Conservation (phyloP, 2,113 vertebrate genomes). For the Petaurus breviceps region DNA sequence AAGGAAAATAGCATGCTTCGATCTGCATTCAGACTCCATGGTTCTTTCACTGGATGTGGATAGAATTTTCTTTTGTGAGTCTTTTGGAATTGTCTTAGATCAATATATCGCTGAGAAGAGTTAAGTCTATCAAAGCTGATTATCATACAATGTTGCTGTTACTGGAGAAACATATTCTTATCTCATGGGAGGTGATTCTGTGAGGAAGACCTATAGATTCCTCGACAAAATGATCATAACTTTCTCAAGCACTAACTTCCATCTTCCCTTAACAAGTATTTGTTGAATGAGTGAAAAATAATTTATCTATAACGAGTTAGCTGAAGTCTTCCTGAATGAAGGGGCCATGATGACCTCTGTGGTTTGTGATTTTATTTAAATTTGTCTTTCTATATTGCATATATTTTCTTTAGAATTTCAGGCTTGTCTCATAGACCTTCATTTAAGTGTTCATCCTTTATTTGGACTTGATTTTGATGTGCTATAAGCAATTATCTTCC, state of each 20-base stretch:
- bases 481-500: slow-evolving; percentile 48
- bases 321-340: background rate
- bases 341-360: background rate
- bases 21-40: no score
- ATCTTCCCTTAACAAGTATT: background rate
- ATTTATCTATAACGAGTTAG: background rate
- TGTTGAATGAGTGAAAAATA: slow-evolving; percentile 16
- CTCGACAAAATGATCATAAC: background rate
- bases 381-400: slow-evolving; percentile 30
- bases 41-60: no score
- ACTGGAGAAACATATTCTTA: slow-evolving; percentile 13
- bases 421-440: slow-evolving; percentile 3
- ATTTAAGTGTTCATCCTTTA: slow-evolving; percentile 13
- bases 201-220: background rate
- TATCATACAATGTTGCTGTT: no score
- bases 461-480: slow-evolving; percentile 60
- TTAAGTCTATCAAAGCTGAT: no score
- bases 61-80: no score
- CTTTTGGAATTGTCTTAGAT: no score
- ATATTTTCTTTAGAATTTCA: slow-evolving; percentile 48
- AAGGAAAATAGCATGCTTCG: no score
- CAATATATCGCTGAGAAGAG: no score
- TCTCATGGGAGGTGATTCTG: background rate
- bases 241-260: background rate
- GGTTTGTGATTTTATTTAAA: slow-evolving; percentile 33